Percentiles rank a stretch among this genome's conserved stretches.
phyloP scores from a whole-genome alignment of 2,888 invertebrate genomes.

The Liodrosophila aerea region DNA sequence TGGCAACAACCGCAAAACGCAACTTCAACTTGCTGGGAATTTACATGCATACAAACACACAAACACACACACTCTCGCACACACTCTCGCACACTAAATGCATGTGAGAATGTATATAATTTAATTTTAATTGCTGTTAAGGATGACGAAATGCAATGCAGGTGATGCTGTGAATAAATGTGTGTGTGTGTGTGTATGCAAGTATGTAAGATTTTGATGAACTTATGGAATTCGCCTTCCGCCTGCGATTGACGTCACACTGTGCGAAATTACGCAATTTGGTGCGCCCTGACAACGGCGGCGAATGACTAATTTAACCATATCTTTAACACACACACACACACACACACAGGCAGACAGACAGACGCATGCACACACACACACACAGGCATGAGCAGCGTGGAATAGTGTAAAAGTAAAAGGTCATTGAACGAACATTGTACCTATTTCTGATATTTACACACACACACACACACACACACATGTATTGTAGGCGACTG shows the following conservation, averaged over 20 bases:
- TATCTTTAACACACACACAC: constrained; percentile 48
- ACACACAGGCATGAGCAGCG: constrained; percentile 30
- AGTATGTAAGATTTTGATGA: no score
- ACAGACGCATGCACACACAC: constrained; percentile 12
- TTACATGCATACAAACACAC: constrained; percentile 10
- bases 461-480: constrained; percentile 27
- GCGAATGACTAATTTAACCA: constrained; percentile 66
- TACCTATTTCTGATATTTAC: constrained; percentile 69
- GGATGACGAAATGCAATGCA: neutral
- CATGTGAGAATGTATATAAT: no score
- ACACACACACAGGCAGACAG: neutral
- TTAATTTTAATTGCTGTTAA: no score
- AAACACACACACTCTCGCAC: no score
- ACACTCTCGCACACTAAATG: no score
- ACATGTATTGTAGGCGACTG: constrained; percentile 41
- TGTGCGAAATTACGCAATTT: constrained; percentile 67
- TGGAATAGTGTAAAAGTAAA: constrained; percentile 69
- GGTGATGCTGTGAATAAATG: constrained; percentile 3
- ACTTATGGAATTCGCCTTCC: constrained; percentile 21
- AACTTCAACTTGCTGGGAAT: constrained; percentile 36
- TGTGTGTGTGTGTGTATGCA: no score
- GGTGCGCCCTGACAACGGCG: constrained; percentile 31
- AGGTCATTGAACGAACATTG: constrained; percentile 76
- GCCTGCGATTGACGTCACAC: constrained; percentile 60
- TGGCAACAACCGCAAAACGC: constrained; percentile 51